A percentile compares a stretch with the other conserved stretches of the same genome.
Conservation (phyloP, 2,797 vertebrate genomes). For the Thaleichthys pacificus region DNA sequence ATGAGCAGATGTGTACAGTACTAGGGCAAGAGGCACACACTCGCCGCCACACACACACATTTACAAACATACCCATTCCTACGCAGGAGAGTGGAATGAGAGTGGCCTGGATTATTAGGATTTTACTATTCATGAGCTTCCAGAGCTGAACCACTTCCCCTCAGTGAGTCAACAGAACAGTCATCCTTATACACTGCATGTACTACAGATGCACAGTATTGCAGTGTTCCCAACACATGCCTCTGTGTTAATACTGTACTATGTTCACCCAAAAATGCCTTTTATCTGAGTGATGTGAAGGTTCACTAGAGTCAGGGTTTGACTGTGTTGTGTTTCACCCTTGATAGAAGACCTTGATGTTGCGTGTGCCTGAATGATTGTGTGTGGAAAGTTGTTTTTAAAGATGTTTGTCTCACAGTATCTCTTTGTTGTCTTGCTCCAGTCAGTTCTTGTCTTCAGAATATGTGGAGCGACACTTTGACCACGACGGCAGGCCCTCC, state of each 20-base stretch:
- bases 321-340: neutral
- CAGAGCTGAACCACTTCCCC: neutral
- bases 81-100: neutral
- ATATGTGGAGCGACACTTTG: constrained; percentile 85
- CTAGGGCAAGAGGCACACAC: constrained; percentile 18
- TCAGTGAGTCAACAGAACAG: neutral
- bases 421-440: constrained; percentile 35
- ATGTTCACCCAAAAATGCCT: neutral
- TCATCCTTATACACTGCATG: neutral
- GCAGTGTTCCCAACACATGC: neutral
- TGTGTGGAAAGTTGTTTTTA: no score
- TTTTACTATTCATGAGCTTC: constrained; percentile 27
- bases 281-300: no score
- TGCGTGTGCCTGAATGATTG: no score
- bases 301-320: no score
- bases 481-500: constrained; percentile 54
- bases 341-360: neutral
- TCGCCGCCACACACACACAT: constrained; percentile 3
- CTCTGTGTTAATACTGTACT: neutral
- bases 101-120: constrained; percentile 6
- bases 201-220: no score
- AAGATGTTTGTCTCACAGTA: neutral
- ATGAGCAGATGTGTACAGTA: constrained; percentile 39
- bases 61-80: neutral
- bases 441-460: constrained; percentile 88